Evolutionary conservation across 2,113 vertebrate species (phyloP), one percentile per base, ranked within the genome.

Genomic region (Tachycineta bicolor): DNA sequence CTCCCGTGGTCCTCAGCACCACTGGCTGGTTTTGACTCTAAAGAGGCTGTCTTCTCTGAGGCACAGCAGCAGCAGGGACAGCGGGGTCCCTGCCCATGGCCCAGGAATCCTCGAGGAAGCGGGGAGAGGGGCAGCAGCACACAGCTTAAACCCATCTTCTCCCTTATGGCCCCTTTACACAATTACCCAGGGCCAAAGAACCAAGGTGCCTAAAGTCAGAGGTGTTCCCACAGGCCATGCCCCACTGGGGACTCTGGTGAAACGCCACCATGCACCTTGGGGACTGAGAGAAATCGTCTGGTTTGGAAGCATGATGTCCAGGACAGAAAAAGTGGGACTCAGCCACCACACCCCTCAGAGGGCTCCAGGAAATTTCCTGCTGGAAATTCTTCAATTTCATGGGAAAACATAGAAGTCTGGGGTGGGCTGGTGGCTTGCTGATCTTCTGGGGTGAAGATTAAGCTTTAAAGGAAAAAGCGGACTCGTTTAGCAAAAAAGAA

Each of bases 121-220:
- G 6, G 31, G 68, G 6, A 56, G 31, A 69, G 25, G 60, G 28
- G n/a, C 62, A 87, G 63, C 44, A 86, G 59, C 31, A 56, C 33
- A 23, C 0, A 0, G 19, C 12, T 74, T 28, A 74, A 60, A 62
- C 22, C 9, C 73, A 43, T 25, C 21, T 59, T 56, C 20, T 43
- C 23, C 9, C 20, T 49, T 65, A 29, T 0, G 0, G 14, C 4
- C 10, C 7, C 1, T 78, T 71, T 47, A 3, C 10, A 24, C 31
- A 6, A 1, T 41, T 62, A 37, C 22, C 9, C 4, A 6, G 53
- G 14, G n/a, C 24, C 56, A 50, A 93, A 82, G 15, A 11, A 41
- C 28, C 58, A 29, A 79, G 7, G 12, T 20, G 31, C 8, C 37
- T 24, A 10, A 92, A 83, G 24, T 11, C 75, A 56, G 20, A 63